Evolutionary conservation across 2,888 invertebrate genomes (phyloP).

Genomic region (Metallyticus violacea): DNA sequence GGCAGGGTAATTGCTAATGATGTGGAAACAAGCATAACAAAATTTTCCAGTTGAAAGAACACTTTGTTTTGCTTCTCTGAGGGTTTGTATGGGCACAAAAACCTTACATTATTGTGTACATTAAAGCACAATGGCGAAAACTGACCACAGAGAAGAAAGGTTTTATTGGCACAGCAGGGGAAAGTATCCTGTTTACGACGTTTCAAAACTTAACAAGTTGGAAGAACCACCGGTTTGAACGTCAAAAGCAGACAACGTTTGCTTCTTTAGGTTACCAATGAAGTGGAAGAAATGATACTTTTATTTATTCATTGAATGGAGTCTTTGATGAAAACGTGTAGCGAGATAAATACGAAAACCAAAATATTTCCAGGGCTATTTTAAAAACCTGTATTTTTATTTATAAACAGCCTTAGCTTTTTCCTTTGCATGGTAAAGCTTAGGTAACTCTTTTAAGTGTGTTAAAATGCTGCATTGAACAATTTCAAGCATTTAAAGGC

Average conservation of each 20-base stretch:
- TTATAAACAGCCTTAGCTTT: too few species aligned
- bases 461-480: too few species aligned
- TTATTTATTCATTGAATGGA: too few species aligned
- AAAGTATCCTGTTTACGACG: background rate
- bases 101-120: background rate
- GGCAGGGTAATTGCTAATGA: background rate
- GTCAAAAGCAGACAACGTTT: background rate
- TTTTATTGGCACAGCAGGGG: background rate
- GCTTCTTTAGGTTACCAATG: too few species aligned
- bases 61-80: background rate
- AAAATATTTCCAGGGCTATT: too few species aligned
- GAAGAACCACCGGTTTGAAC: background rate
- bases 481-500: too few species aligned
- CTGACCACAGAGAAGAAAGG: background rate
- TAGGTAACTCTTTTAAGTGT: too few species aligned
- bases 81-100: background rate
- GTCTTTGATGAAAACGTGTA: too few species aligned
- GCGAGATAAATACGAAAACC: too few species aligned
- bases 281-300: too few species aligned
- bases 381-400: too few species aligned
- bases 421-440: too few species aligned
- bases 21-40: background rate
- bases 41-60: background rate
- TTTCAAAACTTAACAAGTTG: background rate
- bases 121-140: background rate